Percentiles rank a stretch among this genome's conserved stretches.
Evolutionary conservation across 2,888 invertebrate species (phyloP).

Genomic region (Trisateles emortualis): DNA sequence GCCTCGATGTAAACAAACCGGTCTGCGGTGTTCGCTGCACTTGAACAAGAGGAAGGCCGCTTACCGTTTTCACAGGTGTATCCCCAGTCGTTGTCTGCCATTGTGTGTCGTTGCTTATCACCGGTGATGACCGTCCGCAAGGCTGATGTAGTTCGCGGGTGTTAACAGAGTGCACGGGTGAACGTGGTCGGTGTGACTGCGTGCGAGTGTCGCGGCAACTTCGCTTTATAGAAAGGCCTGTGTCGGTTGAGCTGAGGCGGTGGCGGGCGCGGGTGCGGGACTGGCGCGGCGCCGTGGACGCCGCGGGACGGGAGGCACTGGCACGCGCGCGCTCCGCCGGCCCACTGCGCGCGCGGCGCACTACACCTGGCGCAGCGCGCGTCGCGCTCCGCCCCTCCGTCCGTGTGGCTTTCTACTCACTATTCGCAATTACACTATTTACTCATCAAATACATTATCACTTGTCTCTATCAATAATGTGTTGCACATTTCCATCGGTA

Average conservation of each 20-base stretch:
- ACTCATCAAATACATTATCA: conserved; percentile 40
- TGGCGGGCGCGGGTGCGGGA: conserved; percentile 57
- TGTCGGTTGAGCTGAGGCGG: conserved; percentile 52
- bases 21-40: conserved; percentile 60
- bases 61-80: conserved; percentile 88
- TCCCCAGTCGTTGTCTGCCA: conserved; percentile 86
- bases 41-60: conserved; percentile 58
- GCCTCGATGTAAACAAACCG: conserved; percentile 84
- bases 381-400: conserved; percentile 47
- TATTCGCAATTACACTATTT: conserved; percentile 66
- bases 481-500: conserved; percentile 21
- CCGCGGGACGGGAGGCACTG: conserved; percentile 54
- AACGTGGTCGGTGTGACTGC: conserved; percentile 79
- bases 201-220: conserved; percentile 72
- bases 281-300: conserved; percentile 45
- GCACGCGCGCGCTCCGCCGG: conserved; percentile 63
- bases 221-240: conserved; percentile 74
- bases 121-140: conserved; percentile 46
- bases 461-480: conserved; percentile 38
- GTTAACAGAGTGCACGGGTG: conserved; percentile 71
- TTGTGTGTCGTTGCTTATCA: conserved; percentile 58
- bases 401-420: conserved; percentile 66
- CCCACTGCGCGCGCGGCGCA: conserved; percentile 64
- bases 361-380: conserved; percentile 51
- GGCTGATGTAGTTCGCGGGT: conserved; percentile 50